A percentile compares a stretch with the other conserved stretches of the same genome.
phyloP scores from a whole-genome alignment of 2,888 invertebrate genomes.

The Stenichneumon culpator region DNA sequence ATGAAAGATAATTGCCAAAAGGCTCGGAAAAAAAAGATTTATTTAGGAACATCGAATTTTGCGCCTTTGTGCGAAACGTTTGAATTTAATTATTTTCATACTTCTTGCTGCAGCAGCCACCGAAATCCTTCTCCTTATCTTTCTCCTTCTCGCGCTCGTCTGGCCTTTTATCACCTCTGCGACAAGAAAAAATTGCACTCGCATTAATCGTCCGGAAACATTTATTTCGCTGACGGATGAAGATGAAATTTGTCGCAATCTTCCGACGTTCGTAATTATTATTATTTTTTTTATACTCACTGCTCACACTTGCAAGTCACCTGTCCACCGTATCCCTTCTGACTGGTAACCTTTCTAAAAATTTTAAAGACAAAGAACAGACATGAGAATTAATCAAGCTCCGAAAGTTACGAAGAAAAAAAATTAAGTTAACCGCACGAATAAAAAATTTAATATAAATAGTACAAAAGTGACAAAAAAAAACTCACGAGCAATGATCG shows the following conservation, averaged over 20 bases:
- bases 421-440: background rate
- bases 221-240: background rate
- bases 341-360: conserved; percentile 76
- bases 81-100: conserved; percentile 63
- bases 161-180: conserved; percentile 72
- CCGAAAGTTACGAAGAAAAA: background rate
- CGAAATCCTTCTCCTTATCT: conserved; percentile 71
- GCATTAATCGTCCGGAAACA: background rate
- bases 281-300: conserved; percentile 70
- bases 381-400: background rate
- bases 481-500: conserved; percentile 79
- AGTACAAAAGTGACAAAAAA: background rate
- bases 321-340: conserved; percentile 79
- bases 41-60: background rate
- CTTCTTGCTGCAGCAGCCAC: conserved; percentile 79
- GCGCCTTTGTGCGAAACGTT: background rate
- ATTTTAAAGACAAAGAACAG: background rate
- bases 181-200: conserved; percentile 13
- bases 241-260: conserved; percentile 5
- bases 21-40: background rate
- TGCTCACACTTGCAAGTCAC: conserved; percentile 79
- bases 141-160: conserved; percentile 66
- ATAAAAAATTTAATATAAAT: background rate
- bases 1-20: background rate
- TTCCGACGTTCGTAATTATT: too few relatives aligned